Evolutionary conservation across 2,888 invertebrate species (phyloP).

Genomic region (Ditylenchus weischeri): DNA sequence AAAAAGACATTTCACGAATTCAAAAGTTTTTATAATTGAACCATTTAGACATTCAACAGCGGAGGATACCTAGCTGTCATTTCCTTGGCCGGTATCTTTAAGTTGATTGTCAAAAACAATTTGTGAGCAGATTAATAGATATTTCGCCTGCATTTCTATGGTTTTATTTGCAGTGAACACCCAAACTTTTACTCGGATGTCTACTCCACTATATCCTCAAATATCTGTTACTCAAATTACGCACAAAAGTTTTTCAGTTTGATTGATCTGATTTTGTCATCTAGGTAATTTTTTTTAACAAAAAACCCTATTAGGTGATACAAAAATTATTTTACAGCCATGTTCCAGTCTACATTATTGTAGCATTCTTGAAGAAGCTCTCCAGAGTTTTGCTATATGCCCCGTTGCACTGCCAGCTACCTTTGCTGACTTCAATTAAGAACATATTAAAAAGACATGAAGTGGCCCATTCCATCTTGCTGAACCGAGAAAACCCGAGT

Average conservation of each 20-base stretch:
- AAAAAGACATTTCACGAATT: too few species aligned
- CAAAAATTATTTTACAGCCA: conserved; percentile 66
- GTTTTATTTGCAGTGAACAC: conserved; percentile 69
- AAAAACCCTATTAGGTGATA: too few species aligned
- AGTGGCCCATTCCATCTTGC: conserved; percentile 64
- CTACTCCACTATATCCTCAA: conserved; percentile 88
- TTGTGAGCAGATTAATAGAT: conserved; percentile 64
- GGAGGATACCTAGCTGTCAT: conserved; percentile 72
- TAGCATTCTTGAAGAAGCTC: conserved; percentile 85
- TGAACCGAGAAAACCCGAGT: conserved; percentile 44
- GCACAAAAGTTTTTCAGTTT: conserved; percentile 82
- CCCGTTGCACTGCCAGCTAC: conserved; percentile 73
- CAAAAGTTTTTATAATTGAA: too few species aligned
- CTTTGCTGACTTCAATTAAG: conserved; percentile 76
- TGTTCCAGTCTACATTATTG: conserved; percentile 82
- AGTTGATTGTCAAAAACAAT: conserved; percentile 83
- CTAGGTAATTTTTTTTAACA: conserved; percentile 59
- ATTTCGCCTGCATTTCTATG: neutral
- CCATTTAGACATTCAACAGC: conserved; percentile 64
- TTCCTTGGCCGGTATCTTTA: conserved; percentile 84
- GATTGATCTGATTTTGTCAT: conserved; percentile 83
- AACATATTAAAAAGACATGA: conserved; percentile 83
- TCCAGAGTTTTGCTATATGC: conserved; percentile 79
- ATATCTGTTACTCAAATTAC: conserved; percentile 84
- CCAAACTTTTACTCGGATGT: conserved; percentile 89